Conservation (phyloP, 1,140 invertebrate genomes). For the Pissodes strobi region DNA sequence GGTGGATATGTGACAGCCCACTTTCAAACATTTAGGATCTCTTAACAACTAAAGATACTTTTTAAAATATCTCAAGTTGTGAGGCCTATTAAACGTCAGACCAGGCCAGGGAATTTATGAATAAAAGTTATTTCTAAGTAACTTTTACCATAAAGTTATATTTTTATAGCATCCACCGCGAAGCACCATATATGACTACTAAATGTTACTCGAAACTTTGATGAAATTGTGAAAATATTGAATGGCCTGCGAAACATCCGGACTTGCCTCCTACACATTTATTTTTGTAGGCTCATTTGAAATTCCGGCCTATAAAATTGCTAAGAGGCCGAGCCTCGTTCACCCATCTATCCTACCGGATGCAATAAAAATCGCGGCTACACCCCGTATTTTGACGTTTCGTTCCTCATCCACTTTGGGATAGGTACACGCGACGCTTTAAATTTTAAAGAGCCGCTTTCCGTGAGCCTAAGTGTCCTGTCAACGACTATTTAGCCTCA, state of each 20-base stretch:
- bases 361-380: conserved; percentile 19
- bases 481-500: conserved; percentile 15
- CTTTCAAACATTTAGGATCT: conserved; percentile 22
- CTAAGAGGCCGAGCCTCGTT: too few relatives aligned
- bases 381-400: conserved; percentile 21
- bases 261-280: too few relatives aligned
- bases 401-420: conserved; percentile 17
- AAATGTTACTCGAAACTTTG: too few relatives aligned
- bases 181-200: too few relatives aligned
- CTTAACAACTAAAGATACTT: conserved; percentile 10
- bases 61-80: conserved; percentile 13
- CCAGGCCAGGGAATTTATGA: too few relatives aligned
- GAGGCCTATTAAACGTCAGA: background rate
- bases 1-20: conserved; percentile 8
- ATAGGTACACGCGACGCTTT: conserved; percentile 2
- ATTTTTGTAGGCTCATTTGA: too few relatives aligned
- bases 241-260: too few relatives aligned
- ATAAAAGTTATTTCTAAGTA: too few relatives aligned
- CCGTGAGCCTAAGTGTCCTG: conserved; percentile 17
- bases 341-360: conserved; percentile 4
- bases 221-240: too few relatives aligned
- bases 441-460: conserved; percentile 8
- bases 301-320: too few relatives aligned
- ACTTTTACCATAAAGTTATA: too few relatives aligned
- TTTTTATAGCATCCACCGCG: too few relatives aligned